Conservation (phyloP, 2,888 invertebrate species). For the Phytoseiulus persimilis region DNA sequence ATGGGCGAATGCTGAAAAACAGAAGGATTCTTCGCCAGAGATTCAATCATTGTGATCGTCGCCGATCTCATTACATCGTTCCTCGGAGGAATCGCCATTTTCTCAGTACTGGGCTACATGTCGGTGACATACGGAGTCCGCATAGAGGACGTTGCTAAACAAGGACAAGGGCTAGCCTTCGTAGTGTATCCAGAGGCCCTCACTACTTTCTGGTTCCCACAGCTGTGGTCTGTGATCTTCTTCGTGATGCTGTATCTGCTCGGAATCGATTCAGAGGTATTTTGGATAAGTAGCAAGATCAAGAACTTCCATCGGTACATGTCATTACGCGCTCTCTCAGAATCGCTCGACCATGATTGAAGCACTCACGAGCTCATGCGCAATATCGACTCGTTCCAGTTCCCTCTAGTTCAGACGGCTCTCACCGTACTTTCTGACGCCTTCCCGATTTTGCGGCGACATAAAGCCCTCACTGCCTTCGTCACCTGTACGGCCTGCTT, state of each 20-base stretch:
- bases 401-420: conserved; percentile 50
- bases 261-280: conserved; percentile 47
- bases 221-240: conserved; percentile 49
- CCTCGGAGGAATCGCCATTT: conserved; percentile 70
- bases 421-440: conserved; percentile 51
- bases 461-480: conserved; percentile 47
- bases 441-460: conserved; percentile 51
- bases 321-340: too few relatives aligned
- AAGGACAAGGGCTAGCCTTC: conserved; percentile 65
- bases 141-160: conserved; percentile 47
- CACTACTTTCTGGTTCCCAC: conserved; percentile 62
- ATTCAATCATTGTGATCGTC: conserved; percentile 64
- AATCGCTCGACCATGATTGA: not conserved
- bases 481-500: conserved; percentile 46
- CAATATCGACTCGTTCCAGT: conserved; percentile 46
- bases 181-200: conserved; percentile 69
- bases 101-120: conserved; percentile 66
- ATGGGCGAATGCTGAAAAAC: not conserved
- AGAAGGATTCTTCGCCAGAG: conserved; percentile 50
- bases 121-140: conserved; percentile 49
- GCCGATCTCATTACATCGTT: conserved; percentile 65
- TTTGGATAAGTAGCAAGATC: too few relatives aligned
- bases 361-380: too few relatives aligned
- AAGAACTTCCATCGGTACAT: too few relatives aligned
- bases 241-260: conserved; percentile 47